Conservation (phyloP, 2,113 vertebrate genomes). For the Dasyprocta punctata region DNA sequence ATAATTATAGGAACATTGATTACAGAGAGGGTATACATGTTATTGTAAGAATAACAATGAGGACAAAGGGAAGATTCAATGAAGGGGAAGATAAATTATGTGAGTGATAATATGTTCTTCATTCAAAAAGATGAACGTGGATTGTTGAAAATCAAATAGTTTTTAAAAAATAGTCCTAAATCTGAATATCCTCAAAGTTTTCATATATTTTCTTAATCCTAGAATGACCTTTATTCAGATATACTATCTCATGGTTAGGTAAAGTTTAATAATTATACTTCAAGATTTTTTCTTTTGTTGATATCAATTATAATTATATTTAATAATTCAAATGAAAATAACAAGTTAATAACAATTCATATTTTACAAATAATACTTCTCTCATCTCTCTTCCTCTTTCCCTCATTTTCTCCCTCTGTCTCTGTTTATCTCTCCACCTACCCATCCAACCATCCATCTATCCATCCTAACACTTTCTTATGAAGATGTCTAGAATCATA, state of each 20-base stretch:
- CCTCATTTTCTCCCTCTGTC: background rate
- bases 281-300: background rate
- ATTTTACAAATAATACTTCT: background rate
- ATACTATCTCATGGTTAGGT: background rate
- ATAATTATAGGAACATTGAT: background rate
- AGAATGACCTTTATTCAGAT: background rate
- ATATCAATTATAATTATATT: background rate
- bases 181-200: background rate
- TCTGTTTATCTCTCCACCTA: background rate
- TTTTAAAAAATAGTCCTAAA: background rate
- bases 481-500: background rate
- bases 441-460: background rate
- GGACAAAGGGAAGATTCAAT: background rate
- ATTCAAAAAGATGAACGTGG: background rate
- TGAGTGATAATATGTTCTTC: background rate
- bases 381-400: background rate
- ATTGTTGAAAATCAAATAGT: background rate
- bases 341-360: background rate
- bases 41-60: background rate
- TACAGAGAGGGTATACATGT: background rate
- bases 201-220: background rate
- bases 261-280: conserved; percentile 22
- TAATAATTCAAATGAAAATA: conserved; percentile 6
- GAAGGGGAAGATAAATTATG: background rate
- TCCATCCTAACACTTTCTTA: background rate